Evolutionary conservation across 1,140 invertebrate genomes (phyloP), one percentile per base, ranked within the genome.

Genomic region (Acromyrmex heyeri): DNA sequence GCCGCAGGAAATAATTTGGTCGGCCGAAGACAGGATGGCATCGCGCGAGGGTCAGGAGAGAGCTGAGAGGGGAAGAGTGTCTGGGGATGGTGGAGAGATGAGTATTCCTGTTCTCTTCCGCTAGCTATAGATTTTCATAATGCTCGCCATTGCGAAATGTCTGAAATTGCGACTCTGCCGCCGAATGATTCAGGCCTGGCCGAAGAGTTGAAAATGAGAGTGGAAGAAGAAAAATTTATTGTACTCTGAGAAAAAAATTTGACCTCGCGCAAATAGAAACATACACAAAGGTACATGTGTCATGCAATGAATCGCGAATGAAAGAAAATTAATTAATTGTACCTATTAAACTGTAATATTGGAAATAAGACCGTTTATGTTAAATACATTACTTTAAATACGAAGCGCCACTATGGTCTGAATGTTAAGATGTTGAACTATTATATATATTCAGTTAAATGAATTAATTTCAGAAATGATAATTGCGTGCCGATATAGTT

Each of bases 71-170:
- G 38, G 38, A 12, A 64, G 55, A 24, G 16, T 34, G 69, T 34
- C 53, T n/a, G 34, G 69, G 67, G 48, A 76, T 57, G 38, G 61
- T 69, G 30, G 62, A 87, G 70, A 87, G 73, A 85, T 55, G 72
- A 34, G n/a, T 65, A 87, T 91, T 59, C 61, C 48, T 55, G 44
- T 87, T 86, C 75, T 77, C 38, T 34, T 55, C n/a, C 69, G 16
- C 76, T 76, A 50, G 48, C 79, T 78, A 78, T 86, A 86, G 88
- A 90, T 91, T 90, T 92, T 89, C 90, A 90, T 90, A 88, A 92
- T 89, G 82, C 82, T 85, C 48, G 10, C 62, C 30, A 38, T 83
- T 67, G 27, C 67, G 30, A 6, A 34, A 34, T 34, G 59, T 57
- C 34, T 16, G 38, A 24, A 69, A 3, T 27, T 53, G 73, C 77